Base-by-base conservation (phyloP, 2,888 invertebrate genomes). In the Pegoplata infirma region DNA sequence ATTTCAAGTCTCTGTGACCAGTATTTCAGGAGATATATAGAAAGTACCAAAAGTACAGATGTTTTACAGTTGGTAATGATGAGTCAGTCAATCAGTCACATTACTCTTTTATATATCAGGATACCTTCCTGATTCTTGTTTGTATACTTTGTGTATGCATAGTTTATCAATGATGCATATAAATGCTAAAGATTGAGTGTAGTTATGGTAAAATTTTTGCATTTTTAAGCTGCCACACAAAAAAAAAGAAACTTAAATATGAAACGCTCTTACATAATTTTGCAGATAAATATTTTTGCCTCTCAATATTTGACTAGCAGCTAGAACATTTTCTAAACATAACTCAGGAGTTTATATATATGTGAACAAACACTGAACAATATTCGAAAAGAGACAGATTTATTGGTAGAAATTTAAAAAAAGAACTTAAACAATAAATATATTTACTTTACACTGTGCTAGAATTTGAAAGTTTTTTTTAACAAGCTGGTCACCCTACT, bases 131-230 rank as follows among this genome's bases (percentile, higher is more conserved):
- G 6, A 25, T 25, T n/a, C n/a, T 40, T 40, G n/a, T 36, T 2
- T 36, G 12, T 12, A 36, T 36, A 12, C 14, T 40, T 5, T 40
- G 36, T n/a, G 1, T 40, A 40, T 5, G 1, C n/a, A 25, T 25
- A 40, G n/a, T n/a, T 5, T 59, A 55, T 71, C 59, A 61, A 49
- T 67, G 53, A 72, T 67, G 53, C 66, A 66, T 61, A 32, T 63
- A 63, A 63, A 63, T 49, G 47, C 14, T 32, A 63, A 49, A 63
- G 63, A 63, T 63, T 63, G 63, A 51, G 21, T 63, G 19, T 49
- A 63, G 32, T 32, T 49, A 23, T 51, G 63, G 8, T 58, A 32
- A n/a, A 40, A 36, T 36, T 36, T 36, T 36, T 36, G 36, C 8
- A 40, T n/a, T 40, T 40, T 40, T n/a, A 40, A n/a, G n/a, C n/a